Evolutionary conservation across 2,888 invertebrate species (phyloP), one percentile per base, ranked within the genome.

Genomic region (Strigamia crassipes): DNA sequence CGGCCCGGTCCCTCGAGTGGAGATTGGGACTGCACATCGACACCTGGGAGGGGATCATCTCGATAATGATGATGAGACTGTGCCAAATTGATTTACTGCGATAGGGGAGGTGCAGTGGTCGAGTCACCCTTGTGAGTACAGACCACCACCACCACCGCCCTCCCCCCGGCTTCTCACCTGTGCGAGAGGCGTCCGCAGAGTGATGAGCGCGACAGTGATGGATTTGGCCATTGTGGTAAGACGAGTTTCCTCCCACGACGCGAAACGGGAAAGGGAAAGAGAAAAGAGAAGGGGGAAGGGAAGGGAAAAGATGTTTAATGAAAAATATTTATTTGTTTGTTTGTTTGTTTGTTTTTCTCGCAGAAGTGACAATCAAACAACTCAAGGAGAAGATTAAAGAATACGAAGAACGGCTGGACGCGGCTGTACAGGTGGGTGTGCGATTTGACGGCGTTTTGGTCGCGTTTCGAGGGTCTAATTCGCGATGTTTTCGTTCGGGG

Each of bases 361-460:
- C 84, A 85, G 85, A 86, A 83, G 89, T 90, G 84, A 90, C 90
- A 83, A 89, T 90, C 84, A 90, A 90, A 84, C 88, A 88, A 85
- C 86, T 90, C 84, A 87, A 87, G 84, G 90, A 90, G 82, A 87
- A 89, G 84, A 85, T 90, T 51, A 88, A 87, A 84, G 88, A 89
- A 84, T 87, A 88, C 84, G 89, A 89, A 84, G 89, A 89, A 78
- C 87, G 87, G 83, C 86, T 89, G 83, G 89, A 89, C 84, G 86
- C 87, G 38, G 86, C 87, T 18, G 82, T 83, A 79, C 83, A 84
- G 84, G 84, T 84, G 66, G 82, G 83, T 31, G 0, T n/a, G 21
- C 18, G n/a, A n/a, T n/a, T 38, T 77, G n/a, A 42, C n/a, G n/a
- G n/a, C 5, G 38, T 18, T 38, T 41, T 18, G 46, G 41, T 82